Conservation (phyloP, 2,113 vertebrate genomes). For the Lagenorhynchus albirostris region DNA sequence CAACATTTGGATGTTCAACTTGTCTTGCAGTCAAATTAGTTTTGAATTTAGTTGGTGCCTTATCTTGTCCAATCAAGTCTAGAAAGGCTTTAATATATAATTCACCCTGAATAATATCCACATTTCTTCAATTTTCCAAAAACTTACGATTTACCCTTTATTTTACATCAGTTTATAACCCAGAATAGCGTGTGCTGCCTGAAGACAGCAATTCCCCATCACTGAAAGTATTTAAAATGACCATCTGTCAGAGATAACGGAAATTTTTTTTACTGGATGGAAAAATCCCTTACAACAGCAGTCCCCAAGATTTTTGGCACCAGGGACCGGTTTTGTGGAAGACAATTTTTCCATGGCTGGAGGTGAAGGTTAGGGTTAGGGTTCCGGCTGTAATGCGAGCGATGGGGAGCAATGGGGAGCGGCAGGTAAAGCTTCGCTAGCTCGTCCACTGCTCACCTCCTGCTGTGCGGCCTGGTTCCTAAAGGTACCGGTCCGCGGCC, state of each 20-base stretch:
- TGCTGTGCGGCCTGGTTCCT: too few species aligned
- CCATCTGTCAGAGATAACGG: conserved; percentile 40
- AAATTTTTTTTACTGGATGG: conserved; percentile 26
- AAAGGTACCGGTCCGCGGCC: too few species aligned
- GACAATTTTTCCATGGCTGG: too few species aligned
- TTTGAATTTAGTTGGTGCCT: neutral
- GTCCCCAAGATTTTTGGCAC: too few species aligned
- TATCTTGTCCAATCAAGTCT: neutral
- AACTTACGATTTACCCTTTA: conserved; percentile 12
- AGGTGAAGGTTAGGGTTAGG: too few species aligned
- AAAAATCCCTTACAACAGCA: neutral
- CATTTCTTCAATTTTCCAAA: conserved; percentile 29
- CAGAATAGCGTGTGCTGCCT: conserved; percentile 22
- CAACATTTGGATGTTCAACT: neutral
- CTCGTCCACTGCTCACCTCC: too few species aligned
- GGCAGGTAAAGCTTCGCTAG: too few species aligned
- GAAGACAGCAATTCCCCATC: conserved; percentile 26
- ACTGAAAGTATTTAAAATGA: conserved; percentile 25
- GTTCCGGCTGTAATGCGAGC: too few species aligned
- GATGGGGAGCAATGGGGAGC: too few species aligned
- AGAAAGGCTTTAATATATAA: conserved; percentile 6
- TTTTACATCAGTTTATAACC: conserved; percentile 25
- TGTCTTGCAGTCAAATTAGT: neutral
- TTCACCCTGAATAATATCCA: neutral
- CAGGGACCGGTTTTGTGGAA: too few species aligned